These are phyloP conservation scores for Arctopsyche grandis DNA, from an alignment of 1,140 invertebrate species.

Conservation along the genomic window DNA sequence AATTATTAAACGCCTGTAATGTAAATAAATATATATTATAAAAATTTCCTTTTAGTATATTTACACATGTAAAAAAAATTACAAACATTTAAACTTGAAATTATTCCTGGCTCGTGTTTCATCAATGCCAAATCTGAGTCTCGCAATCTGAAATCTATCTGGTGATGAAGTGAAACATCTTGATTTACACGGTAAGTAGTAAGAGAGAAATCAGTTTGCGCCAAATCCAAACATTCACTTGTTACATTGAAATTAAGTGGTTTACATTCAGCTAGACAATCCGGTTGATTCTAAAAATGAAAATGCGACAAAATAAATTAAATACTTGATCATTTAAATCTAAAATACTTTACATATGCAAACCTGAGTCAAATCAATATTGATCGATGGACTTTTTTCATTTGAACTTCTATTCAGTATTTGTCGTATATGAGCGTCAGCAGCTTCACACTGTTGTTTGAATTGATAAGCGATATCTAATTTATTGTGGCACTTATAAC, in stretches of 20 bases:
- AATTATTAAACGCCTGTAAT: conserved; percentile 46
- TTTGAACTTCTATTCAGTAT: conserved; percentile 42
- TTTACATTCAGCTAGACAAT: conserved; percentile 50
- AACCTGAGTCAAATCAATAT: conserved; percentile 50
- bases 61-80: neutral
- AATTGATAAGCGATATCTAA: conserved; percentile 60
- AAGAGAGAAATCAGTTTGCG: conserved; percentile 46
- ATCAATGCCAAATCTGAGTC: conserved; percentile 47
- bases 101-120: conserved; percentile 51
- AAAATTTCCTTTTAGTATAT: conserved; percentile 5
- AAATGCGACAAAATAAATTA: neutral
- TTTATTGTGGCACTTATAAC: conserved; percentile 59
- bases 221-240: conserved; percentile 51
- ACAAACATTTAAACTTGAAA: conserved; percentile 42
- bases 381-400: conserved; percentile 41
- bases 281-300: conserved; percentile 47
- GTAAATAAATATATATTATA: conserved; percentile 31
- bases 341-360: neutral
- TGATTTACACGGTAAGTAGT: conserved; percentile 42
- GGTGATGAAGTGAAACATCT: conserved; percentile 41
- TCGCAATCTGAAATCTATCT: conserved; percentile 48
- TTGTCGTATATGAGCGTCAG: conserved; percentile 56
- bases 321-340: no score
- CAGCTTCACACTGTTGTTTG: conserved; percentile 61
- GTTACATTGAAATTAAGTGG: conserved; percentile 51